Evolutionary conservation across 2,113 vertebrate species (phyloP).

Genomic region (Collichthys lucidus): DNA sequence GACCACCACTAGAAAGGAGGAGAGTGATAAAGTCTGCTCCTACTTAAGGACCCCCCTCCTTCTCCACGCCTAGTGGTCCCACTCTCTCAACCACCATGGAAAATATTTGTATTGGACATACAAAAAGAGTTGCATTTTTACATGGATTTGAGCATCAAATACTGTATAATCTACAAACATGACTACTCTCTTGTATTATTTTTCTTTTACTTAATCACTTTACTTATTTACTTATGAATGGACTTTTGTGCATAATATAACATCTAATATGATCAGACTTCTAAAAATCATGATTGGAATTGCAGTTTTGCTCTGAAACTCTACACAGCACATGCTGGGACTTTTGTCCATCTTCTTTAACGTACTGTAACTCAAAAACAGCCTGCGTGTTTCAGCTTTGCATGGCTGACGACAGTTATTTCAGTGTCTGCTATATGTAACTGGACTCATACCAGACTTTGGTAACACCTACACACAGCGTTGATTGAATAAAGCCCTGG

Average conservation of each 20-base stretch:
- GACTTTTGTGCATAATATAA: not conserved
- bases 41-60: conserved; percentile 77
- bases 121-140: conserved; percentile 56
- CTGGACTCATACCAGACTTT: conserved; percentile 38
- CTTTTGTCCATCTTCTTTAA: not conserved
- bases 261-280: not conserved
- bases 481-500: conserved; percentile 54
- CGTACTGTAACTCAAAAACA: not conserved
- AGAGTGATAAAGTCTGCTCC: conserved; percentile 71
- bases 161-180: not conserved
- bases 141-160: conserved; percentile 27
- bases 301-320: not conserved
- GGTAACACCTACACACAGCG: conserved; percentile 45
- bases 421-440: conserved; percentile 27
- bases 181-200: not conserved
- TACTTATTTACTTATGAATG: no score
- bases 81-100: conserved; percentile 64
- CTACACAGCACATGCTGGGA: not conserved
- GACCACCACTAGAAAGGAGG: conserved; percentile 73
- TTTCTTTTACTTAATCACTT: not conserved
- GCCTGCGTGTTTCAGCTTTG: not conserved
- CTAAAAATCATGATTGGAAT: not conserved
- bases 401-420: conserved; percentile 4
- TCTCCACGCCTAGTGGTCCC: conserved; percentile 68
- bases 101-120: conserved; percentile 74